Evolutionary conservation across 1,140 invertebrate genomes (phyloP), one percentile per base, ranked within the genome.

Genomic region (Rhopalosiphum padi): DNA sequence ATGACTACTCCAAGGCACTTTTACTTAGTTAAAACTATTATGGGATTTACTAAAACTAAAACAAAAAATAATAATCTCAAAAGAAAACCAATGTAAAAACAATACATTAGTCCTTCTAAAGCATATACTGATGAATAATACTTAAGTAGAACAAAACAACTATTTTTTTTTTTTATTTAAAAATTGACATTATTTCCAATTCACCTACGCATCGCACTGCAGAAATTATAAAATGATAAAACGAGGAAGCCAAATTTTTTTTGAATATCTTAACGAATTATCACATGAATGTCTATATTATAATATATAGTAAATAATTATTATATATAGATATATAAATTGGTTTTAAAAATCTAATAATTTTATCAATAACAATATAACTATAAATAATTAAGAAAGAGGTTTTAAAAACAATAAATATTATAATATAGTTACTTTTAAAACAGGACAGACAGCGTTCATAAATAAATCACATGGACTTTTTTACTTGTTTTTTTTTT

Each of bases 271-370:
- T 93, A 93, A 93, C 91, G 82, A 93, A 93, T 93, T 93, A 93
- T 93, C 91, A 93, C 91, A 93, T 93, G 91, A 93, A 93, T n/a
- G 46, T 86, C 91, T 93, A 93, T 93, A 93, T 91, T 91, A 93
- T 85, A 83, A 92, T 93, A 86, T 30, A 93, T 93, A 93, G 68
- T 92, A 55, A 83, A 85, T 92, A 85, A 91, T 92, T 92, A 92
- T 92, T 92, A 92, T 83, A 92, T 83, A 92, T 48, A 91, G 68
- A 91, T 91, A 91, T 83, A 85, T 92, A 53, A 92, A 83, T 86
- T 93, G 82, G 82, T 86, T 93, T 83, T 93, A 93, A 93, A 93
- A 93, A 93, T 93, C 91, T 93, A 93, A 93, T 93, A 93, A 93
- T 93, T 92, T 93, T 93, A 93, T 93, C 77, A 93, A 93, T 93